Evolutionary conservation across 2,888 invertebrate genomes (phyloP).

Genomic region (Toxonevra muliebris): DNA sequence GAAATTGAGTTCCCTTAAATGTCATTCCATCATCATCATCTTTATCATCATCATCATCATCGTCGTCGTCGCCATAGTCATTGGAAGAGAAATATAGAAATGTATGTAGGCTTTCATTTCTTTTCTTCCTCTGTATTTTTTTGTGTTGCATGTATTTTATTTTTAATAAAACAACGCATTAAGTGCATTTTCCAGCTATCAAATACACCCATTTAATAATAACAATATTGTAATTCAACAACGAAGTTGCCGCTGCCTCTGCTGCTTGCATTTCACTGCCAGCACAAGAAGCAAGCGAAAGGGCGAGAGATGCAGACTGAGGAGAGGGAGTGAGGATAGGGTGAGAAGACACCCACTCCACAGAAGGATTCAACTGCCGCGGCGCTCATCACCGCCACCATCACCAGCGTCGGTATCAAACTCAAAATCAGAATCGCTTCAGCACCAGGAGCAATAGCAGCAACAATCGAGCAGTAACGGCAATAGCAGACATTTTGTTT

Average conservation of each 20-base stretch:
- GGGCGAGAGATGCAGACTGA: too few relatives aligned
- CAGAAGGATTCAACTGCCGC: slow-evolving; percentile 1
- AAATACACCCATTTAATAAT: slow-evolving; percentile 58
- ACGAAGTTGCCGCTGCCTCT: slow-evolving; percentile 12
- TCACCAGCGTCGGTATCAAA: slow-evolving; percentile 19
- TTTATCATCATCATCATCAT: slow-evolving; percentile 16
- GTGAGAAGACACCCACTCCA: slow-evolving; percentile 32
- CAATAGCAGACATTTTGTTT: slow-evolving; percentile 56
- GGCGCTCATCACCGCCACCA: slow-evolving; percentile 14
- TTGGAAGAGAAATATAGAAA: not conserved
- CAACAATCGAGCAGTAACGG: not conserved
- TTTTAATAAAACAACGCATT: slow-evolving; percentile 30
- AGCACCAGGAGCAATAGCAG: slow-evolving; percentile 4
- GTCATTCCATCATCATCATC: slow-evolving; percentile 46
- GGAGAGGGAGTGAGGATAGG: slow-evolving; percentile 22
- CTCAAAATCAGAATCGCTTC: slow-evolving; percentile 32
- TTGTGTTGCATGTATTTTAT: slow-evolving; percentile 3
- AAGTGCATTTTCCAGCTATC: slow-evolving; percentile 40
- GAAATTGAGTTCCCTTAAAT: slow-evolving; percentile 56
- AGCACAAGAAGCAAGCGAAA: slow-evolving; percentile 3
- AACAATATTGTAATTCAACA: slow-evolving; percentile 30
- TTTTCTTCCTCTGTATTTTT: not conserved
- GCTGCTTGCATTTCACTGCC: slow-evolving; percentile 22
- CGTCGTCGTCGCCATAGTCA: slow-evolving; percentile 1
- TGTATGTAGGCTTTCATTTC: not conserved